Evolutionary conservation across 2,113 vertebrate genomes (phyloP).

Genomic region (Jaculus jaculus): DNA sequence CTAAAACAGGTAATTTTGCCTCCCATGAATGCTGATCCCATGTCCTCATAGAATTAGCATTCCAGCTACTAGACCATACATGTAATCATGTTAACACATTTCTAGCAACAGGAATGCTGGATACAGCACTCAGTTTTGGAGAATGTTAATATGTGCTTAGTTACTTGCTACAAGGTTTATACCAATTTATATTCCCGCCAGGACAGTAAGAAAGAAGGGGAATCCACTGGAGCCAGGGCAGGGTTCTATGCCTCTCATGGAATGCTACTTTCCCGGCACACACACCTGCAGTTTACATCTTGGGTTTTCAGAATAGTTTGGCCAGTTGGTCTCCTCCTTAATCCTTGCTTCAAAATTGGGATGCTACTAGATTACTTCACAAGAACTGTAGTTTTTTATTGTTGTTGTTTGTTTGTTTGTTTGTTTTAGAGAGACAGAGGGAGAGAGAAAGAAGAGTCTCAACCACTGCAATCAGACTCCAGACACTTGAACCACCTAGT

Average conservation of each 20-base stretch:
- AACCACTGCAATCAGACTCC: too few species aligned
- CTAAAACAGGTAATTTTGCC: not conserved
- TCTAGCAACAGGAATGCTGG: not conserved
- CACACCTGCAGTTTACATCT: not conserved
- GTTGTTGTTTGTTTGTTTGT: too few species aligned
- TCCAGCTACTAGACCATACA: not conserved
- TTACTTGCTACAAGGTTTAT: not conserved
- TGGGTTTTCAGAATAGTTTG: not conserved
- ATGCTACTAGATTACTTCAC: conserved; percentile 4
- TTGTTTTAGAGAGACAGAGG: too few species aligned
- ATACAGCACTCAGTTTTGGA: not conserved
- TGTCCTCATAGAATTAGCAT: not conserved
- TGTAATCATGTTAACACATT: not conserved
- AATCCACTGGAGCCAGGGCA: not conserved
- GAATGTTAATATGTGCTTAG: not conserved
- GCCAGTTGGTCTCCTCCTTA: not conserved
- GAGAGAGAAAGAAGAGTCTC: too few species aligned
- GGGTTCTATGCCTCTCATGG: not conserved
- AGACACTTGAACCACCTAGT: too few species aligned
- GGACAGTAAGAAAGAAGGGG: not conserved
- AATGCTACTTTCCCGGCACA: not conserved
- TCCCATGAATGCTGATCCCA: not conserved
- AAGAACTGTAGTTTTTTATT: not conserved
- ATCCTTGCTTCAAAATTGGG: conserved; percentile 11
- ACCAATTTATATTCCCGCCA: not conserved